Percentiles rank a stretch among this genome's conserved stretches.
phyloP scores from a whole-genome alignment of 2,113 vertebrate species.

The Bufo bufo region DNA sequence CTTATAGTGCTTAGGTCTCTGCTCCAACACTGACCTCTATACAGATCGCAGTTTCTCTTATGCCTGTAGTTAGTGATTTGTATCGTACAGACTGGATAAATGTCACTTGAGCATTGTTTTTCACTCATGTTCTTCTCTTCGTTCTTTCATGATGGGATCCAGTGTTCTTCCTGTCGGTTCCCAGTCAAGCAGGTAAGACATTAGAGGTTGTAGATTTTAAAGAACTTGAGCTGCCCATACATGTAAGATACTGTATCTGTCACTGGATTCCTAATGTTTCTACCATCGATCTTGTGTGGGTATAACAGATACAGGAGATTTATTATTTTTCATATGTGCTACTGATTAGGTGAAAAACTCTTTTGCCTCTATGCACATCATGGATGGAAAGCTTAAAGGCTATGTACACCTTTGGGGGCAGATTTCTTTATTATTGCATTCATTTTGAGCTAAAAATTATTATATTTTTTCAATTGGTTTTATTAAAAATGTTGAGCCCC shows the following conservation, averaged over 20 bases:
- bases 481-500: too few species aligned
- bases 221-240: not conserved
- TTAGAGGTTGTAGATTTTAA: not conserved
- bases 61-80: not conserved
- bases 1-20: not conserved
- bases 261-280: not conserved
- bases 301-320: too few species aligned
- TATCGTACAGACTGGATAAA: not conserved
- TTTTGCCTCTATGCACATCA: too few species aligned
- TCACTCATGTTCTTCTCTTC: not conserved
- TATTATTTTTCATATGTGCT: too few species aligned
- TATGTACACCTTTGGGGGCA: too few species aligned
- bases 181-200: constrained; percentile 14
- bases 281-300: not conserved
- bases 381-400: too few species aligned
- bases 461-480: too few species aligned
- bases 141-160: not conserved
- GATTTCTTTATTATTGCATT: too few species aligned
- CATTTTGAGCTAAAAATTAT: too few species aligned
- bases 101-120: not conserved
- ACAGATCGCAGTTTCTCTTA: not conserved
- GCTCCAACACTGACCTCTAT: not conserved
- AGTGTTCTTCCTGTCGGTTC: constrained; percentile 13
- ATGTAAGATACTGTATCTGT: not conserved
- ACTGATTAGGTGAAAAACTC: too few species aligned